A percentile compares a stretch with the other conserved stretches of the same genome.
Conservation (phyloP, 1,140 invertebrate genomes). For the Physella acuta region DNA sequence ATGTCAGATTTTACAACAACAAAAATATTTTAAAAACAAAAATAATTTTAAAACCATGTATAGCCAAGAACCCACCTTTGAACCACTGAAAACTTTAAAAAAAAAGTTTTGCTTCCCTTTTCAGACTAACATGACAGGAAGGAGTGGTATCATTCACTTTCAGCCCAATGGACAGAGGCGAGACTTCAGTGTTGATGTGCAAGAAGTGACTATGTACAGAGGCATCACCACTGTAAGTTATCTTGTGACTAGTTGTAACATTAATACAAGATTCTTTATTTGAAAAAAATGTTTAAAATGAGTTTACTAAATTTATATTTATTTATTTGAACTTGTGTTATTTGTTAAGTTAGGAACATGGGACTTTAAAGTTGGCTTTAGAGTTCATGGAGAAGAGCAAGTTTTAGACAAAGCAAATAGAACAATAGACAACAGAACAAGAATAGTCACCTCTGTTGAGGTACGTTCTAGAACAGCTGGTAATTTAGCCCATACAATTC, state of each 20-base stretch:
- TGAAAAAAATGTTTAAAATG: too few species aligned
- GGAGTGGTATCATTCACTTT: slow-evolving; percentile 91
- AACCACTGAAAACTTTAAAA: too few species aligned
- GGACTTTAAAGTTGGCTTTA: slow-evolving; percentile 16
- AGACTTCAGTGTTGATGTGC: slow-evolving; percentile 85
- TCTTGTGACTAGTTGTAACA: not conserved
- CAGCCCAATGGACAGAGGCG: slow-evolving; percentile 89
- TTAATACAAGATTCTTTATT: not conserved
- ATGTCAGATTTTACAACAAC: too few species aligned
- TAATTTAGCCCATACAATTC: too few species aligned
- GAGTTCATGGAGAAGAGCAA: slow-evolving; percentile 21
- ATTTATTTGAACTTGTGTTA: not conserved
- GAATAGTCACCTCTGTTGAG: slow-evolving; percentile 31
- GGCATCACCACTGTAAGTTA: slow-evolving; percentile 33
- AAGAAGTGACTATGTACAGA: slow-evolving; percentile 68
- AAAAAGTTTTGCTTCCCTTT: not conserved
- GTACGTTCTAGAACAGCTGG: too few species aligned
- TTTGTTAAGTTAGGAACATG: slow-evolving; percentile 28
- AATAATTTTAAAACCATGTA: too few species aligned
- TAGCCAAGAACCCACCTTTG: too few species aligned
- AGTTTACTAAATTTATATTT: not conserved
- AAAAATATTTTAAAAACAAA: too few species aligned
- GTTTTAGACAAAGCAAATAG: slow-evolving; percentile 34
- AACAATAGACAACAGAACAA: slow-evolving; percentile 33
- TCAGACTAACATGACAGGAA: slow-evolving; percentile 73